A percentile compares a stretch with the other conserved stretches of the same genome.
Evolutionary conservation across 2,888 invertebrate genomes (phyloP).

Genomic region (Tachina lurida): DNA sequence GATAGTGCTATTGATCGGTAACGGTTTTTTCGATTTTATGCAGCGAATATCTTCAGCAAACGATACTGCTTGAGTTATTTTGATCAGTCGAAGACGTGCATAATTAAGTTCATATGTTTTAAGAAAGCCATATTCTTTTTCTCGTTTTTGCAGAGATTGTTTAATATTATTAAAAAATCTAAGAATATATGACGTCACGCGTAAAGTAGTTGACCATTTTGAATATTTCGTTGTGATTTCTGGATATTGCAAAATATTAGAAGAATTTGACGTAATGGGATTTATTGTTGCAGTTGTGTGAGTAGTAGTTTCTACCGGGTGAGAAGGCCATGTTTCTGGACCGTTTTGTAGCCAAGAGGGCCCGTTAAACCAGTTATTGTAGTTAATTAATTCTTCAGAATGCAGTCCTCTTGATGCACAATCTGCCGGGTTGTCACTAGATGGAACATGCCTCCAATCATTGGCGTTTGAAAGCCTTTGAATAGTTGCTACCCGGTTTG

Average conservation of each 20-base stretch:
- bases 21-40: neutral
- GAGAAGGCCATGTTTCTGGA: neutral
- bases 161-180: slow-evolving; percentile 22
- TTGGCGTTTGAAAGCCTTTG: slow-evolving; percentile 23
- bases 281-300: neutral
- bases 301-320: neutral
- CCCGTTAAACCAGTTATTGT: too few species aligned
- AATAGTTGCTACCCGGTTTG: slow-evolving; percentile 3
- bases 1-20: neutral
- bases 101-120: neutral
- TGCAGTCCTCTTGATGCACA: slow-evolving; percentile 25
- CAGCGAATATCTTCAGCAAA: too few species aligned
- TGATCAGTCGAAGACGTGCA: neutral
- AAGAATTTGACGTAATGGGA: neutral
- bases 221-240: slow-evolving; percentile 30
- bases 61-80: neutral
- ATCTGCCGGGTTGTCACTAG: slow-evolving; percentile 10
- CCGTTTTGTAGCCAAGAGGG: neutral
- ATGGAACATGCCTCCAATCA: slow-evolving; percentile 39
- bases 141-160: neutral
- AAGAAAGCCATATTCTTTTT: neutral
- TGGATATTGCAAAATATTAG: slow-evolving; percentile 4
- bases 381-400: slow-evolving; percentile 1
- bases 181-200: slow-evolving; percentile 25
- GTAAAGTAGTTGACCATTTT: slow-evolving; percentile 17